A percentile compares a stretch with the other conserved stretches of the same genome.
Evolutionary conservation across 2,797 vertebrate genomes (phyloP).

Genomic region (Rhinoraja longicauda): DNA sequence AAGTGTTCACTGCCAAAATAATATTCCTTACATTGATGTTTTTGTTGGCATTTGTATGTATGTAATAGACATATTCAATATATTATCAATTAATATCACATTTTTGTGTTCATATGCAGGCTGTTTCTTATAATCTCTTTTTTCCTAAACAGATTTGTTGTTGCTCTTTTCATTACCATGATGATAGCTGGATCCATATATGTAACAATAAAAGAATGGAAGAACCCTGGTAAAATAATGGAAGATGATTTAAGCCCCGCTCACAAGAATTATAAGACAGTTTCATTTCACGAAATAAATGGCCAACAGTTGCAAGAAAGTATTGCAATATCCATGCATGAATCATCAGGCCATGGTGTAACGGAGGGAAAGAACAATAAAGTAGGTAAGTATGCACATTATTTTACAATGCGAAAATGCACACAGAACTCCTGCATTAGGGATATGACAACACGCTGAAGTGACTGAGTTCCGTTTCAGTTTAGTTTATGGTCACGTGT

Average conservation of each 20-base stretch:
- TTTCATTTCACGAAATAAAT: background rate
- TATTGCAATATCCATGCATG: background rate
- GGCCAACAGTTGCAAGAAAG: background rate
- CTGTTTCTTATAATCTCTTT: background rate
- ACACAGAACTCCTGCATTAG: background rate
- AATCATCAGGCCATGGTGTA: background rate
- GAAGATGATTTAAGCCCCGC: background rate
- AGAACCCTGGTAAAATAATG: background rate
- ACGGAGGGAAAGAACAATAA: background rate
- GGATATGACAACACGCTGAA: background rate
- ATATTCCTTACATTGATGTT: constrained; percentile 41
- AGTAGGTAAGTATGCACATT: background rate
- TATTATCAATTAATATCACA: constrained; percentile 34
- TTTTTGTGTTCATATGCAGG: background rate
- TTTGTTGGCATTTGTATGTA: constrained; percentile 51
- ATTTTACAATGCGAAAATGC: background rate
- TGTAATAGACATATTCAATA: constrained; percentile 41
- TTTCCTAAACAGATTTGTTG: constrained; percentile 45
- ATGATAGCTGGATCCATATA: constrained; percentile 48
- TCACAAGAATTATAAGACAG: background rate
- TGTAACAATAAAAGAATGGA: constrained; percentile 35
- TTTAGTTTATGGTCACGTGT: no score
- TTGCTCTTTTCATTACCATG: constrained; percentile 45
- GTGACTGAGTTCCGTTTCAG: background rate
- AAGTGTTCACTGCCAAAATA: constrained; percentile 42